Conservation (phyloP, 2,888 invertebrate species). For the Merodon equestris region DNA sequence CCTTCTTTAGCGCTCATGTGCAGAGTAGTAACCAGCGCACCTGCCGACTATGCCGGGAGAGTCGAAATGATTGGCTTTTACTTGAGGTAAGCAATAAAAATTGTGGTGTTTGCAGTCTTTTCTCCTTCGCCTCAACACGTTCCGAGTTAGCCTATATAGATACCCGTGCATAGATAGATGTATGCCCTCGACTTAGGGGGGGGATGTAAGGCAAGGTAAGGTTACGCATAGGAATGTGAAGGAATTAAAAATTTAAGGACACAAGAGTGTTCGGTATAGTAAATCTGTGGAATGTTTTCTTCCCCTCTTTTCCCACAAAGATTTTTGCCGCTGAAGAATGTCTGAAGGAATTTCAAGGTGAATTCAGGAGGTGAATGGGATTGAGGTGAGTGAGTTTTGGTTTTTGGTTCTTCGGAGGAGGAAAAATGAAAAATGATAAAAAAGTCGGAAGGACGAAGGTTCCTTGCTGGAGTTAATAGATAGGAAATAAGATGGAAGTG, state of each 20-base stretch:
- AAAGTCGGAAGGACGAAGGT: background rate
- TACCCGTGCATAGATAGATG: too few species aligned
- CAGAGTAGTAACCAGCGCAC: constrained; percentile 12
- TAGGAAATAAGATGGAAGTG: background rate
- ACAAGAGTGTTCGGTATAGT: constrained; percentile 46
- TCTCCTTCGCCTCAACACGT: background rate
- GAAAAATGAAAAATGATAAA: too few species aligned
- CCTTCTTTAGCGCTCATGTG: constrained; percentile 43
- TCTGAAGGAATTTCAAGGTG: constrained; percentile 38
- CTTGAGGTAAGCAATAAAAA: constrained; percentile 68
- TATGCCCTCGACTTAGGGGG: background rate
- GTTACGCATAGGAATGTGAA: constrained; percentile 56
- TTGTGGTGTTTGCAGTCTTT: constrained; percentile 53
- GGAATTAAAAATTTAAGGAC: constrained; percentile 67
- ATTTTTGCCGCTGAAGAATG: constrained; percentile 49
- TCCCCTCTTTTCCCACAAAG: constrained; percentile 2
- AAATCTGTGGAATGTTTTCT: constrained; percentile 54
- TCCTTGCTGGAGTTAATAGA: constrained; percentile 31
- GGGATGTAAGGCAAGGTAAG: background rate
- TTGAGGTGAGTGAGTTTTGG: too few species aligned
- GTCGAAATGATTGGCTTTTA: constrained; percentile 66
- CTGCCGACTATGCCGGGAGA: constrained; percentile 14
- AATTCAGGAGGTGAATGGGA: background rate
- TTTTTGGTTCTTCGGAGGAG: too few species aligned
- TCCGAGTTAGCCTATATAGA: too few species aligned